Base-by-base conservation (phyloP, 35 echinoderm and acorn worm genomes). In the Hemicentrotus pulcherrimus region DNA sequence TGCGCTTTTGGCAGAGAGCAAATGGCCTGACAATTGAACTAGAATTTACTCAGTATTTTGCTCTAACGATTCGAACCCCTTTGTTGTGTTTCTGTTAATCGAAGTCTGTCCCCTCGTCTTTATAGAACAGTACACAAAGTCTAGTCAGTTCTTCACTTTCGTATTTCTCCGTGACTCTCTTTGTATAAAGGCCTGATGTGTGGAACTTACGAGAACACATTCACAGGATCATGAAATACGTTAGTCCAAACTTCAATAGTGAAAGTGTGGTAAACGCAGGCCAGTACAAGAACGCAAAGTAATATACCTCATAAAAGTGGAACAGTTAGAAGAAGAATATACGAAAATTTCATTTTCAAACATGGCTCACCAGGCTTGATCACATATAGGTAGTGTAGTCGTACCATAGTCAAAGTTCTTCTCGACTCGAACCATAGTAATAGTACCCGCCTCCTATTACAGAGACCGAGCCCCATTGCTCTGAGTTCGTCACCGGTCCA, bases 21-120 rank as follows among this genome's bases (percentile, higher is more conserved):
- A 90, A 90, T 90, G 12, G 31, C 32, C 32, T 16, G 88, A 90
- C 88, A 90, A 90, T 90, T 78, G 88, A 33, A 47, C 14, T 90
- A 90, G 46, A 90, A 90, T 90, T 90, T 90, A 90, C 88, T 90
- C 88, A 47, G 46, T 47, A 90, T 90, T 90, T 90, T 90, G 32
- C 88, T 41, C 32, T 45, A 90, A 90, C 46, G 88, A 33, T 47
- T 47, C 88, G 31, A 47, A 47, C 24, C 9, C 31, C 88, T 90
- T 90, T 47, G 88, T 47, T 47, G 88, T 90, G 32, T 90, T 90
- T 90, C 32, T 32, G 32, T 18, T 45, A 35, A 86, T 45, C 31
- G 88, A 46, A 46, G 65, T 33, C 32, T 47, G 24, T n/a, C n/a
- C 4, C 88, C 32, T 13, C 88, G 12, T 18, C 31, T 90, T 90